Percentiles rank a stretch among this genome's conserved stretches.
Evolutionary conservation across 1,140 invertebrate species (phyloP).

Genomic region (Cryptotermes secundus): DNA sequence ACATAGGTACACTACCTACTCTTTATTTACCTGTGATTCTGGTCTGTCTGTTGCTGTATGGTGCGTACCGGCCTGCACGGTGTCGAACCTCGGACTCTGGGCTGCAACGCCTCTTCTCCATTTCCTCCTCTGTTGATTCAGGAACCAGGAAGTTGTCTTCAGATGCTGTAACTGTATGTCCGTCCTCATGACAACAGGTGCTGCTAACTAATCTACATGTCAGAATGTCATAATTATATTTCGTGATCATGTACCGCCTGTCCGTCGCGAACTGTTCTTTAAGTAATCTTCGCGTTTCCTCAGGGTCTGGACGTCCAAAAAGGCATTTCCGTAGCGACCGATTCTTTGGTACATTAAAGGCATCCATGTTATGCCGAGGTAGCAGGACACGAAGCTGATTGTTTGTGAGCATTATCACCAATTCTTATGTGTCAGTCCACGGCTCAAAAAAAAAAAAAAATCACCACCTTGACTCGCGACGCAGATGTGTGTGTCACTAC

Average conservation of each 20-base stretch:
- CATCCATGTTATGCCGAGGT: background rate
- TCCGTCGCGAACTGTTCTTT: background rate
- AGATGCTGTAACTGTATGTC: background rate
- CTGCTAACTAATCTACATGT: background rate
- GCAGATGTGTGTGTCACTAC: too few relatives aligned
- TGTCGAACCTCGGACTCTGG: background rate
- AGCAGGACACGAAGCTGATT: background rate
- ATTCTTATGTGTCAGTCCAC: too few relatives aligned
- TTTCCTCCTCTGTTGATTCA: background rate
- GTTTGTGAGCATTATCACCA: background rate
- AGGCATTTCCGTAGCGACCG: background rate
- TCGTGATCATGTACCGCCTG: background rate
- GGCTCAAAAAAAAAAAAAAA: too few relatives aligned
- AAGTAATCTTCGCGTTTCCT: background rate
- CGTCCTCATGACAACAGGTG: background rate
- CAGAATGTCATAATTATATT: background rate
- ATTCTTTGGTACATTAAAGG: background rate
- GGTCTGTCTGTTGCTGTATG: background rate
- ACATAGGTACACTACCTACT: too few relatives aligned
- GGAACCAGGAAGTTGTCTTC: background rate
- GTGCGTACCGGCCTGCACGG: background rate
- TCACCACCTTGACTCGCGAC: too few relatives aligned
- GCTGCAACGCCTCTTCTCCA: background rate
- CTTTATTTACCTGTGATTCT: constrained; percentile 10
- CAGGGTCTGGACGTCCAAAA: background rate